These are phyloP conservation scores for Anadara kagoshimensis DNA, from an alignment of 1,140 invertebrate genomes.

Conservation along the genomic window DNA sequence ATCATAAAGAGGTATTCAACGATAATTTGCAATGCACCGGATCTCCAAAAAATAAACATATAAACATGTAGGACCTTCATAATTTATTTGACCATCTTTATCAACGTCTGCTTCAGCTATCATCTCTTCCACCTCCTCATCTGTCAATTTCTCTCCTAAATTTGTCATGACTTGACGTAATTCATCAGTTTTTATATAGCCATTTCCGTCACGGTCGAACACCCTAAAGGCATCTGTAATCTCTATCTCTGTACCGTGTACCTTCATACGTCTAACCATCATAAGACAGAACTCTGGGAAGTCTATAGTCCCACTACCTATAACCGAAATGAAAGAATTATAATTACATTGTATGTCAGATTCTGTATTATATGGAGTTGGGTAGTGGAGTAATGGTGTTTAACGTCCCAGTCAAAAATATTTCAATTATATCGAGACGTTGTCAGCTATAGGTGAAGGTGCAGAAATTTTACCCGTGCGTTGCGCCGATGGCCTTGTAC, in stretches of 20 bases:
- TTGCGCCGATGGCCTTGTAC: too few relatives aligned
- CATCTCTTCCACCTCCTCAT: conserved; percentile 94
- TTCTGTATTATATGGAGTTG: too few relatives aligned
- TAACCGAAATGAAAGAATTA: neutral
- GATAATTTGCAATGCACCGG: too few relatives aligned
- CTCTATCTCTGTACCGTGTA: conserved; percentile 97
- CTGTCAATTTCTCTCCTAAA: conserved; percentile 90
- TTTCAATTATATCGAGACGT: too few relatives aligned
- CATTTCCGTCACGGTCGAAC: conserved; percentile 98
- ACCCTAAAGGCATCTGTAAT: conserved; percentile 98
- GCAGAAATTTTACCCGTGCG: too few relatives aligned
- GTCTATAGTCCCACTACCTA: conserved; percentile 96
- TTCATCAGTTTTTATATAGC: conserved; percentile 76
- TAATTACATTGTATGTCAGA: too few relatives aligned
- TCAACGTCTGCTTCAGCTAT: conserved; percentile 93
- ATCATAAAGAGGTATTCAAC: too few relatives aligned
- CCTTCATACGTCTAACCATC: conserved; percentile 93
- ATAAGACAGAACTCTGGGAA: conserved; percentile 98
- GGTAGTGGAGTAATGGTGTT: too few relatives aligned
- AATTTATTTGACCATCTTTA: conserved; percentile 78
- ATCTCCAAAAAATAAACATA: too few relatives aligned
- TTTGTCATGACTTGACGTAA: conserved; percentile 87
- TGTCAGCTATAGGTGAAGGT: too few relatives aligned
- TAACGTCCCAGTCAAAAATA: too few relatives aligned
- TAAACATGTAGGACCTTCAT: conserved; percentile 45